Conservation (phyloP, 64 coral and sea anemone genomes). For the Exaiptasia diaphana region DNA sequence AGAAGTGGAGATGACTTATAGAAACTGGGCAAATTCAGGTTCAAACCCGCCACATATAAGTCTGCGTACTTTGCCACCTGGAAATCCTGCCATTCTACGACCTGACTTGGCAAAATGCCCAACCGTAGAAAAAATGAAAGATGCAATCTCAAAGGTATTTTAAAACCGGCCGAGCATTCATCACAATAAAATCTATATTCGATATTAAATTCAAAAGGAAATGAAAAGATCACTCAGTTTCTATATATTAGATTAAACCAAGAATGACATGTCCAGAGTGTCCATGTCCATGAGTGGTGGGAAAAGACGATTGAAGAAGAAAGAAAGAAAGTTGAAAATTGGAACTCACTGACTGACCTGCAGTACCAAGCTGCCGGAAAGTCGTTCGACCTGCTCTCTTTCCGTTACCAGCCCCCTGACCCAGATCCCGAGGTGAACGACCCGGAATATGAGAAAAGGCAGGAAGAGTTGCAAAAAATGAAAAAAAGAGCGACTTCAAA, state of each 20-base stretch:
- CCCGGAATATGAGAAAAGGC: neutral
- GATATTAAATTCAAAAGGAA: neutral
- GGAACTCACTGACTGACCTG: neutral
- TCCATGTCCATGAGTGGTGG: neutral
- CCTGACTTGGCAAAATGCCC: neutral
- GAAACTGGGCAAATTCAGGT: conserved; percentile 25
- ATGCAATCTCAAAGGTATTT: neutral
- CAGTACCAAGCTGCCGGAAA: neutral
- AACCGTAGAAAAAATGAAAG: neutral
- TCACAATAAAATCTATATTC: too few species aligned
- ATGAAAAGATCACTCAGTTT: neutral
- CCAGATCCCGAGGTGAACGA: neutral
- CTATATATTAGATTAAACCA: neutral
- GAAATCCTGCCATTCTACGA: neutral
- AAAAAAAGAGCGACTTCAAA: conserved; percentile 16
- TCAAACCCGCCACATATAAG: conserved; percentile 21
- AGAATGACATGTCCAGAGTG: neutral
- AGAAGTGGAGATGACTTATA: conserved; percentile 53
- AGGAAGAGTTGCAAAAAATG: neutral
- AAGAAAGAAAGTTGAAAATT: neutral
- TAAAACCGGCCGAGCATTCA: neutral
- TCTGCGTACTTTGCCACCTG: neutral
- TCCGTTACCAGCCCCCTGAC: neutral
- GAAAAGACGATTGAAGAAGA: neutral
- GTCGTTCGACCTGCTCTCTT: neutral